These are phyloP conservation scores for Noctilio leporinus DNA, from an alignment of 2,113 vertebrate species.

Conservation along the genomic window DNA sequence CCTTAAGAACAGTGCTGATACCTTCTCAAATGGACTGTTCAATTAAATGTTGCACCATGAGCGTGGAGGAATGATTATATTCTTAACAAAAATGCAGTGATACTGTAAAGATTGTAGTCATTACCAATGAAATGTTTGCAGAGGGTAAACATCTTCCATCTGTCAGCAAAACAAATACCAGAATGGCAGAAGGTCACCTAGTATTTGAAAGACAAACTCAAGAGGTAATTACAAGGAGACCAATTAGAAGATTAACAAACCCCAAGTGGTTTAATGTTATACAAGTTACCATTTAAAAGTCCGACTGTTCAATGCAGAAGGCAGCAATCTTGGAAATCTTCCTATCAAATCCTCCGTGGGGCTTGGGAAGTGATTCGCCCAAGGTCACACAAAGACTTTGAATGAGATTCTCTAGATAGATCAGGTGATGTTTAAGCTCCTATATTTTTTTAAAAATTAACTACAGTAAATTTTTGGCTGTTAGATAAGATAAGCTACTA, in stretches of 20 bases:
- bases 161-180: constrained; percentile 44
- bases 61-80: background rate
- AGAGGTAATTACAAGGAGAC: constrained; percentile 37
- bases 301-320: constrained; percentile 42
- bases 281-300: constrained; percentile 25
- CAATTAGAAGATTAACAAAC: constrained; percentile 42
- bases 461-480: background rate
- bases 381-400: background rate
- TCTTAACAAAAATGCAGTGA: background rate
- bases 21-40: background rate
- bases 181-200: constrained; percentile 28
- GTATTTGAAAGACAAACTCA: constrained; percentile 52
- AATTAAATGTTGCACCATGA: background rate
- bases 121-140: constrained; percentile 54
- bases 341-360: background rate
- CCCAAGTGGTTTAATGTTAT: constrained; percentile 19
- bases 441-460: background rate
- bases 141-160: constrained; percentile 24
- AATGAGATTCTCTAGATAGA: background rate
- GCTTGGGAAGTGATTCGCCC: background rate
- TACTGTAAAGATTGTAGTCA: background rate
- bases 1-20: background rate
- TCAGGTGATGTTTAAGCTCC: background rate
- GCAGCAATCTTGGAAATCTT: background rate
- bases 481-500: background rate